phyloP scores from a whole-genome alignment of 2,888 invertebrate species.

The Cheilosia variabilis region DNA sequence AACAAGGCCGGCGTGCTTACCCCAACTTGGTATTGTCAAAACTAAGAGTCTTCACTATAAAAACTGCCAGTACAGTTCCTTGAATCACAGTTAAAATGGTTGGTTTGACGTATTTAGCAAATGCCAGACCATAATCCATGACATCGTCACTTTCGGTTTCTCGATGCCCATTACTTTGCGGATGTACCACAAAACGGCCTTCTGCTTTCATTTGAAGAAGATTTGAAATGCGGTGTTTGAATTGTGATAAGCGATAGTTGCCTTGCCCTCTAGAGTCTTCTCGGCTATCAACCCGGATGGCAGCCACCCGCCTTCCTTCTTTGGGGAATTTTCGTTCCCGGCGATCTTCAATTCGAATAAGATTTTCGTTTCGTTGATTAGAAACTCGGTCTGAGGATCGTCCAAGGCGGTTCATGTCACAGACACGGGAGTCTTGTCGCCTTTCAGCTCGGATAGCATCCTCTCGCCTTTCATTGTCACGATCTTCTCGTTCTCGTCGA shows the following conservation, averaged over 20 bases:
- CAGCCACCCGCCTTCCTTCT: not conserved
- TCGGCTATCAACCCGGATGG: not conserved
- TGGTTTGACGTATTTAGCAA: conserved; percentile 44
- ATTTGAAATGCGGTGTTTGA: not conserved
- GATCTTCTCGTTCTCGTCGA: conserved; percentile 27
- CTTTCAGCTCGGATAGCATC: not conserved
- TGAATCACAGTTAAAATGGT: conserved; percentile 72
- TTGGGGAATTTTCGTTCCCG: not conserved
- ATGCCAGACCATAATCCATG: not conserved
- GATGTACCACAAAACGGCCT: not conserved
- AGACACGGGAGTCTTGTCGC: not conserved
- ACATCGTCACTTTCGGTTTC: not conserved
- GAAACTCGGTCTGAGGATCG: not conserved
- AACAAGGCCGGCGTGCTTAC: conserved; percentile 53
- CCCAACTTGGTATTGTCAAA: conserved; percentile 65
- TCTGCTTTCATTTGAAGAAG: too few species aligned
- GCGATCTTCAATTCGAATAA: not conserved
- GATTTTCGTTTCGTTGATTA: not conserved
- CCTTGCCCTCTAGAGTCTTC: not conserved
- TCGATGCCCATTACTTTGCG: not conserved
- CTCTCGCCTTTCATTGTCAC: not conserved
- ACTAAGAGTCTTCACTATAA: conserved; percentile 73
- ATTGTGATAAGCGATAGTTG: too few species aligned
- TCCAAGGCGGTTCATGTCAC: not conserved
- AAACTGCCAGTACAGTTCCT: conserved; percentile 71